These are phyloP conservation scores for Phrynocephalus guinanensis DNA, from an alignment of 2,797 vertebrate species.

Conservation along the genomic window DNA sequence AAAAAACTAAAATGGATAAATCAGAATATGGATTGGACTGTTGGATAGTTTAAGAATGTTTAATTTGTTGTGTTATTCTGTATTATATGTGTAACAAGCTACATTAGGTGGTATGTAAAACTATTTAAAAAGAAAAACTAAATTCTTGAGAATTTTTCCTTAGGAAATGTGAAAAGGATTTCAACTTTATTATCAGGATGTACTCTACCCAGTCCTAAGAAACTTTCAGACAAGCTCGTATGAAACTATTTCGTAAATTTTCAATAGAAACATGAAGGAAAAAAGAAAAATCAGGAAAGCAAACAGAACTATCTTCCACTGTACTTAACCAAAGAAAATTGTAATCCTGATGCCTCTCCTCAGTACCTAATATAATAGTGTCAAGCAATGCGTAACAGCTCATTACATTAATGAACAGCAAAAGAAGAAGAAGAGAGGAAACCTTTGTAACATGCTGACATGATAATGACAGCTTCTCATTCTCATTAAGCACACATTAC, in stretches of 20 bases:
- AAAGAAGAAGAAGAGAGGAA: slow-evolving; percentile 19
- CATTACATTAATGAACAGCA: slow-evolving; percentile 47
- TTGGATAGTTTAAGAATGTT: no score
- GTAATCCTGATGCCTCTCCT: slow-evolving; percentile 6
- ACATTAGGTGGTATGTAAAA: no score
- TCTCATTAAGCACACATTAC: slow-evolving; percentile 34
- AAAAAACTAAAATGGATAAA: no score
- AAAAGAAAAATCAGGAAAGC: slow-evolving; percentile 1
- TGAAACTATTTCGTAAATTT: neutral
- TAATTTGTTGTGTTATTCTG: no score
- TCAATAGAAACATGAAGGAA: neutral
- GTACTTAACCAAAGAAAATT: neutral
- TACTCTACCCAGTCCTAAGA: neutral
- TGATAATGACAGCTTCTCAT: slow-evolving; percentile 43
- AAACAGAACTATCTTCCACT: slow-evolving; percentile 15
- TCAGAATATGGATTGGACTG: no score
- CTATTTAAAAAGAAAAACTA: no score
- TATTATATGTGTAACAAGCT: no score
- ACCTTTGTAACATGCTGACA: slow-evolving; percentile 39
- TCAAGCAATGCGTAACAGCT: slow-evolving; percentile 37
- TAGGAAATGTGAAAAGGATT: neutral
- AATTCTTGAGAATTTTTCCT: neutral
- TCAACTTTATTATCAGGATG: neutral
- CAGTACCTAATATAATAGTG: slow-evolving; percentile 35
- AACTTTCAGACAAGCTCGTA: neutral